Evolutionary conservation across 2,113 vertebrate species (phyloP).

Genomic region (Falcunculus frontatus): DNA sequence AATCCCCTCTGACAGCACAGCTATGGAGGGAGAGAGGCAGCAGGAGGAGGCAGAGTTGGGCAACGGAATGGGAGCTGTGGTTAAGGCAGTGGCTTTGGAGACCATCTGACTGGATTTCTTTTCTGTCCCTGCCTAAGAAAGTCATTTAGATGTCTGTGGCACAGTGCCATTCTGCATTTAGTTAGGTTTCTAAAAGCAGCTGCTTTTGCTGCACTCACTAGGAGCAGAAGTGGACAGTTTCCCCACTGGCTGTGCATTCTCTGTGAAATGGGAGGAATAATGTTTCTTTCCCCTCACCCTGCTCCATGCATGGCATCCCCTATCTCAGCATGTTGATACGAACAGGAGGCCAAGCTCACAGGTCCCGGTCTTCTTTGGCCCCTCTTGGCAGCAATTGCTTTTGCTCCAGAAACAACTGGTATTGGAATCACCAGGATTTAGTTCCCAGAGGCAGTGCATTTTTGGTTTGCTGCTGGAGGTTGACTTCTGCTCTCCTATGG

Average conservation of each 20-base stretch:
- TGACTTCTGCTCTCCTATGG: not conserved
- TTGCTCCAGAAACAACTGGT: not conserved
- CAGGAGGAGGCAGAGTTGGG: not conserved
- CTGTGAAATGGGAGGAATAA: not conserved
- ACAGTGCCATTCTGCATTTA: not conserved
- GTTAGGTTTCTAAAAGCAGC: not conserved
- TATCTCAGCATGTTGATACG: accelerated
- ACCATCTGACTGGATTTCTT: not conserved
- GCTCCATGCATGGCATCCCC: not conserved
- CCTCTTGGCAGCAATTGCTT: not conserved
- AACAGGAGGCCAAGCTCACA: not conserved
- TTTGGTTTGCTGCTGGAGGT: not conserved
- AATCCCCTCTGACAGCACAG: accelerated
- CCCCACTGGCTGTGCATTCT: not conserved
- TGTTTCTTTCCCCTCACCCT: not conserved
- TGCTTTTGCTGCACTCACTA: not conserved
- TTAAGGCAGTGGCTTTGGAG: slow-evolving; percentile 6
- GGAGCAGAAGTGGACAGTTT: not conserved
- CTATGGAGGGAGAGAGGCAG: not conserved
- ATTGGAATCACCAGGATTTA: not conserved
- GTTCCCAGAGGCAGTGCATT: not conserved
- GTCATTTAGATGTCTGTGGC: not conserved
- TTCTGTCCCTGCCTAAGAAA: not conserved
- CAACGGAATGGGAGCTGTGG: not conserved
- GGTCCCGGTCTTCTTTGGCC: not conserved